Base-by-base conservation (phyloP, 1,140 invertebrate species). In the Apis laboriosa region DNA sequence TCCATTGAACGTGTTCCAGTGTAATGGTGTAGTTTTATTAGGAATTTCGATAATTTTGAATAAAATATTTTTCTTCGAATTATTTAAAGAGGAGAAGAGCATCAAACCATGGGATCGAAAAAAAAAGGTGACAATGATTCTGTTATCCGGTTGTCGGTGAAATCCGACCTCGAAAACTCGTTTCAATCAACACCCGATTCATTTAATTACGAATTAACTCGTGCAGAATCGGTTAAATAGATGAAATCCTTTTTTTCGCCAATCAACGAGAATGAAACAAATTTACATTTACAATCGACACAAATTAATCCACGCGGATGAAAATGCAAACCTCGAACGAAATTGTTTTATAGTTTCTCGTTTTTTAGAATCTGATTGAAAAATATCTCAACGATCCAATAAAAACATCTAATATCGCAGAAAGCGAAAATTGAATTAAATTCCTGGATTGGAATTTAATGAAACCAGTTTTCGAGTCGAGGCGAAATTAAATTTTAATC, bases 161-260 rank as follows among this genome's bases (percentile, higher is more conserved):
- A 51, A 53, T 15, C 21, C 51, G 7, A 77, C n/a, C 24, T 7
- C 0, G 4, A 19, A 19, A 43, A 3, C 9, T 53, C 28, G 19
- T 55, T 53, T 66, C 17, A 66, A 77, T 64, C 15, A 53, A 51
- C 43, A 19, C 19, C 15, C 11, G 49, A 64, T 53, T 64, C n/a
- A 21, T 24, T 77, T 66, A 66, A 77, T 77, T 66, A 77, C 75
- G 12, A 24, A 63, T 66, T 66, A 34, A 64, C 24, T n/a, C 28
- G 60, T 15, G 2, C 13, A 34, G 49, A 66, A 51, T 24, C 12
- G 51, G 24, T 77, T 77, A 66, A 66, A 77, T 11, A 66, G 28
- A 64, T 34, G 49, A 19, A n/a, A 61, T 9, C 9, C 61, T 61
- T 61, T 49, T 61, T 19, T 53, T 17, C 24, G 19, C 56, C 24